These are phyloP conservation scores for Theocolax elegans DNA, from an alignment of 1,140 invertebrate genomes.

Conservation along the genomic window DNA sequence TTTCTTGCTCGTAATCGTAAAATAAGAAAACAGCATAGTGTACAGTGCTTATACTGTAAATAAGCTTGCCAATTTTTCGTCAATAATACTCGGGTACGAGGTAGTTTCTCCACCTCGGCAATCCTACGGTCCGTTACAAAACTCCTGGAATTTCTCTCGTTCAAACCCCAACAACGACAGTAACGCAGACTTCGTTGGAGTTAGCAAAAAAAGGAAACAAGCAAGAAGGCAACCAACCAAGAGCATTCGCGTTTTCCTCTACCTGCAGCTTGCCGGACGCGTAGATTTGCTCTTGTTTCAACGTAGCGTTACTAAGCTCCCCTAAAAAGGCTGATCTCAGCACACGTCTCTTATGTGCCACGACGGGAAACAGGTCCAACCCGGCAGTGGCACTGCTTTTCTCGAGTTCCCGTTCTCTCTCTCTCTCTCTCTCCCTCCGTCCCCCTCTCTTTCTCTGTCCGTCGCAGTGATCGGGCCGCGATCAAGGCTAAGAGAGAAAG, in stretches of 20 bases:
- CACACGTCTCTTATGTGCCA: slow-evolving; percentile 13
- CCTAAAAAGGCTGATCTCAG: slow-evolving; percentile 30
- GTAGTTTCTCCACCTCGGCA: too few species aligned
- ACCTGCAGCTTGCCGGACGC: not conserved
- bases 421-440: too few species aligned
- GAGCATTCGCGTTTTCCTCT: not conserved
- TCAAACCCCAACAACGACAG: not conserved
- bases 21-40: too few species aligned
- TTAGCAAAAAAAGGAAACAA: not conserved
- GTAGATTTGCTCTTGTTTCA: slow-evolving; percentile 10
- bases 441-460: too few species aligned
- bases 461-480: not conserved
- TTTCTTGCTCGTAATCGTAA: too few species aligned
- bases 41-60: too few species aligned
- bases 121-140: too few species aligned
- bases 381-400: not conserved
- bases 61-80: too few species aligned
- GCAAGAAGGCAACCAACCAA: not conserved
- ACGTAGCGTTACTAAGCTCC: slow-evolving; percentile 13
- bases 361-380: not conserved
- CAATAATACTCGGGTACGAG: too few species aligned
- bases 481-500: not conserved
- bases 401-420: too few species aligned
- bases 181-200: not conserved
- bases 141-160: too few species aligned